phyloP scores from a whole-genome alignment of 2,113 vertebrate species.

The Oplegnathus fasciatus region DNA sequence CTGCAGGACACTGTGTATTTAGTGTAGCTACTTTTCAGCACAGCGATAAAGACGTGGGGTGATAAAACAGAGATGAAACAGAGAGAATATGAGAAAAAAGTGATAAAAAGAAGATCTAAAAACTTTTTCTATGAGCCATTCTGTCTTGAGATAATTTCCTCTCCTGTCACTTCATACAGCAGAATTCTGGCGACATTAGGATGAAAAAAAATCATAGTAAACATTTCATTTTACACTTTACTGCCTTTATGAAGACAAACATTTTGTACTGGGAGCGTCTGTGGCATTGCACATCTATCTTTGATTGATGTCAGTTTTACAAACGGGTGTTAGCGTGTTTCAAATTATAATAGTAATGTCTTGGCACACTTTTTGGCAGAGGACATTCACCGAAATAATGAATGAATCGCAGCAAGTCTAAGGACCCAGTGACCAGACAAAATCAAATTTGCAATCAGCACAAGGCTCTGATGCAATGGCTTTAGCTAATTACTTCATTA shows the following conservation, averaged over 20 bases:
- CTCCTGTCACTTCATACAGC: conserved; percentile 3
- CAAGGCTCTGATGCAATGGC: conserved; percentile 59
- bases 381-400: conserved; percentile 46
- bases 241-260: conserved; percentile 45
- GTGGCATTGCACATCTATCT: conserved; percentile 33
- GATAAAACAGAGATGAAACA: conserved; percentile 33
- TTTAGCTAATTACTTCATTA: conserved; percentile 82
- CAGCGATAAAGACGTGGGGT: conserved; percentile 15
- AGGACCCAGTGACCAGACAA: conserved; percentile 62
- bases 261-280: conserved; percentile 8
- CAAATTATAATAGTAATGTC: conserved; percentile 41
- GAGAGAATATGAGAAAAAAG: conserved; percentile 19
- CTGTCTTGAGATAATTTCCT: conserved; percentile 19
- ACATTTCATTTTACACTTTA: conserved; percentile 52
- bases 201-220: conserved; percentile 15
- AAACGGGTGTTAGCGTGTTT: conserved; percentile 38
- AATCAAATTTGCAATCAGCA: conserved; percentile 68
- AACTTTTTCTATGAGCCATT: conserved; percentile 21
- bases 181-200: neutral
- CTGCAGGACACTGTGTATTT: conserved; percentile 16
- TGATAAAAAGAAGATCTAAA: conserved; percentile 16
- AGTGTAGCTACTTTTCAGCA: neutral
- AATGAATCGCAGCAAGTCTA: conserved; percentile 29
- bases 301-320: conserved; percentile 32
- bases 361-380: conserved; percentile 54